phyloP scores from a whole-genome alignment of 2,113 vertebrate genomes.

The Corythornis cristatus region DNA sequence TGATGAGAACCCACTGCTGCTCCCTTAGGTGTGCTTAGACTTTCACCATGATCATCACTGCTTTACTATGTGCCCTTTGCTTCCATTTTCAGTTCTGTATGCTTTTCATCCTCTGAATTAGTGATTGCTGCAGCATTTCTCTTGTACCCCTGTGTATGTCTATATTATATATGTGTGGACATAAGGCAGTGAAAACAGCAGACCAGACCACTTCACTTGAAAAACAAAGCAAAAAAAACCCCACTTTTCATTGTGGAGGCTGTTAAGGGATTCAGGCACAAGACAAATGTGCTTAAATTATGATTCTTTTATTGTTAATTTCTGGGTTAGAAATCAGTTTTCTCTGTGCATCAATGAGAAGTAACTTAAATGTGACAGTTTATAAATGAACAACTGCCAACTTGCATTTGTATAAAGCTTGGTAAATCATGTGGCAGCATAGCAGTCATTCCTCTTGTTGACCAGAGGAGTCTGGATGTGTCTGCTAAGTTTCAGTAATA shows the following conservation, averaged over 20 bases:
- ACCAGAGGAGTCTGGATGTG: neutral
- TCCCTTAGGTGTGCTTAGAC: neutral
- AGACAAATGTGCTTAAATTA: neutral
- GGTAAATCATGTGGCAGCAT: neutral
- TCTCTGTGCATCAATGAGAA: neutral
- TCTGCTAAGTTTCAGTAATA: neutral
- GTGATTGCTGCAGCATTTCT: neutral
- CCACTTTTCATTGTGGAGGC: neutral
- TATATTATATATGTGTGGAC: fast-evolving
- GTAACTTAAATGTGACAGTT: neutral
- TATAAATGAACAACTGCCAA: neutral
- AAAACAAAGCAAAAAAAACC: neutral
- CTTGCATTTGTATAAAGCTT: neutral
- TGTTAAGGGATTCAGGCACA: fast-evolving
- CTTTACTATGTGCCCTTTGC: neutral
- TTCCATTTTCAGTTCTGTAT: neutral
- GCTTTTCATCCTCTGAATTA: neutral
- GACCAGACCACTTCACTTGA: neutral
- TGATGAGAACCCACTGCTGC: neutral
- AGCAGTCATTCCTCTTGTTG: neutral
- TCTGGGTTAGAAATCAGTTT: neutral
- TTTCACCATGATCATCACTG: neutral
- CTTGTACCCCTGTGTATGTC: neutral
- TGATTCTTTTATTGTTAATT: neutral
- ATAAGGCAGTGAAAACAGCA: neutral